Base-by-base conservation (phyloP, 2,888 invertebrate species). In the Eugnorisma glareosa region DNA sequence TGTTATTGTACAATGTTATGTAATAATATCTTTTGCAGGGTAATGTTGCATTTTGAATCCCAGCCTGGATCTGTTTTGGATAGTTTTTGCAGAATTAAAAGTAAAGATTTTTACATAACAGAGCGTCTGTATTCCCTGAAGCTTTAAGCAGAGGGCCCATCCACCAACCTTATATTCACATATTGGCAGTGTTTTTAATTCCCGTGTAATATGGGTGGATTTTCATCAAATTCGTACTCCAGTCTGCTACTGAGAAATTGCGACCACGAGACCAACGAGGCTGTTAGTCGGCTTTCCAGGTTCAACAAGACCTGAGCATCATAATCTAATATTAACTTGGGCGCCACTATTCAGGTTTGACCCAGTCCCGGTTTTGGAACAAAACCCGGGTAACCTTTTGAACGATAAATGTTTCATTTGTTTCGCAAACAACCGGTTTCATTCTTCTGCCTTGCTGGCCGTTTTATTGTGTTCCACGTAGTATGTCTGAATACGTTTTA, bases 311-410 rank as follows among this genome's bases (percentile, higher is more conserved):
- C 51, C 6, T 28, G 35, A 35, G 28, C 31, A 77, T 59, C 13
- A 28, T 35, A 54, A 69, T 51, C 31, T 63, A 79, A 79, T 63
- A 79, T 63, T 40, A 48, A 77, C 21, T 2, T 31, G 43, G 37
- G 21, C 11, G 21, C 71, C 10, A 18, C 8, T n/a, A 73, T 74
- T 73, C 54, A 74, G 18, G 35, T 74, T 18, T 74, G 48, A 48
- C 78, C 45, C 31, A 81, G 24, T 57, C 31, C 45, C 45, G 10
- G 63, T 28, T 57, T 73, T 18, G 18, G 40, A 28, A 78, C 75
- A 81, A 81, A 75, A 74, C 64, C 75, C 54, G 18, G 54, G 24
- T 64, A 35, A 74, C 78, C 64, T 57, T 81, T 81, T 48, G 18
- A 37, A 45, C 54, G 45, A 57, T 81, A 48, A n/a, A 81, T 72